Evolutionary conservation across 2,888 invertebrate genomes (phyloP).

Genomic region (Helobdella robusta): DNA sequence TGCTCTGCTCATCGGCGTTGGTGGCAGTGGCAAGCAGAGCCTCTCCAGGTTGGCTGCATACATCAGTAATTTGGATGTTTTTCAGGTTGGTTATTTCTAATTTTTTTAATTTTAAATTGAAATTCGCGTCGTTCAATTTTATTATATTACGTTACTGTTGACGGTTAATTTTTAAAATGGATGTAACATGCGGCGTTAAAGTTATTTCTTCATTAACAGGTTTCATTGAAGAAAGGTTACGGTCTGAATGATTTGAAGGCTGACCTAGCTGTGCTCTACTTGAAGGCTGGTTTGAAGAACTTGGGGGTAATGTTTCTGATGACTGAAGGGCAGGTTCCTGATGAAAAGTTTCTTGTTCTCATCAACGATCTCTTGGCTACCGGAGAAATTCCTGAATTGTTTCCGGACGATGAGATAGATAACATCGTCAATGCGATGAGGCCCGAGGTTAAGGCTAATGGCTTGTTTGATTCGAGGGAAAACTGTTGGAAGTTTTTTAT

Average conservation of each 20-base stretch:
- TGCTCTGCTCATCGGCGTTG: constrained; percentile 85
- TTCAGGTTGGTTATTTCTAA: too few relatives aligned
- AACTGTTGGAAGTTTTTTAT: constrained; percentile 97
- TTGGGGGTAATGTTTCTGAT: constrained; percentile 87
- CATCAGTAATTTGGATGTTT: constrained; percentile 84
- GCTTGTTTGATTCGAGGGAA: constrained; percentile 80
- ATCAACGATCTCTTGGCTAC: constrained; percentile 90
- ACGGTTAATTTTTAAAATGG: too few relatives aligned
- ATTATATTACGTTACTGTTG: too few relatives aligned
- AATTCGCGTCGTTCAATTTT: too few relatives aligned
- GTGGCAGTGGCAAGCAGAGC: constrained; percentile 90
- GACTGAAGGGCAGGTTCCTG: constrained; percentile 93
- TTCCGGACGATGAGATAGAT: constrained; percentile 89
- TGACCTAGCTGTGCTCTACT: constrained; percentile 74
- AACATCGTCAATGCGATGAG: constrained; percentile 75
- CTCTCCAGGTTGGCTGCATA: constrained; percentile 82
- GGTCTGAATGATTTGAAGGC: constrained; percentile 72
- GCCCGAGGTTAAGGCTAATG: constrained; percentile 59
- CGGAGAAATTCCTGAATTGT: constrained; percentile 88
- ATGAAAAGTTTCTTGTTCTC: constrained; percentile 84
- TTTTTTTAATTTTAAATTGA: too few relatives aligned
- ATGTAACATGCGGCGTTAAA: too few relatives aligned
- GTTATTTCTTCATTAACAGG: too few relatives aligned
- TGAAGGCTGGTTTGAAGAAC: constrained; percentile 85
- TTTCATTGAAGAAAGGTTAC: constrained; percentile 82